Conservation (phyloP, 2,113 vertebrate genomes). For the Felis chaus region DNA sequence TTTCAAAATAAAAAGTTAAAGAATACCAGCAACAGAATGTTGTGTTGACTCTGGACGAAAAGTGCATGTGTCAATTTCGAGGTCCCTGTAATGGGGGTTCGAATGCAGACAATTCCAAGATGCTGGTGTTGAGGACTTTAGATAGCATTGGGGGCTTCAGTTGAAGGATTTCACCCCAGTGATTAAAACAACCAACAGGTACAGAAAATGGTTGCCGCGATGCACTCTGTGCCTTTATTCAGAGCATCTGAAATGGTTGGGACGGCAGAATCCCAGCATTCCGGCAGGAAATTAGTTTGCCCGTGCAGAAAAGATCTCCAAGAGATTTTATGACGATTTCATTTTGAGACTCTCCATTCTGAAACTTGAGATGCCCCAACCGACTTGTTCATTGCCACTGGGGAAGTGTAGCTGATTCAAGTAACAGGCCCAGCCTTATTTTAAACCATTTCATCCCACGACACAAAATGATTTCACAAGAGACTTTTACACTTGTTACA, state of each 20-base stretch:
- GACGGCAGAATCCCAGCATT: not conserved
- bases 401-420: not conserved
- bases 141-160: not conserved
- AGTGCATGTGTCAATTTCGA: not conserved
- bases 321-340: slow-evolving; percentile 23
- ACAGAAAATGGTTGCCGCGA: not conserved
- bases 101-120: not conserved
- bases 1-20: not conserved
- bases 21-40: not conserved
- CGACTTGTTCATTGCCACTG: not conserved
- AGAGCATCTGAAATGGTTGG: not conserved
- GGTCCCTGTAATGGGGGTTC: not conserved
- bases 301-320: not conserved
- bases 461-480: slow-evolving; percentile 27
- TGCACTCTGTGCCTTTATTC: not conserved
- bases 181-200: not conserved
- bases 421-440: slow-evolving; percentile 32
- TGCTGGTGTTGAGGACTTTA: not conserved
- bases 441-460: slow-evolving; percentile 32
- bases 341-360: not conserved
- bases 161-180: not conserved
- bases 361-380: not conserved
- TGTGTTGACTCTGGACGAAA: not conserved
- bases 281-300: slow-evolving; percentile 42
- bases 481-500: slow-evolving; percentile 9